Percentiles rank a stretch among this genome's conserved stretches.
Conservation (phyloP, 1,140 invertebrate species). For the Bombus confusus region DNA sequence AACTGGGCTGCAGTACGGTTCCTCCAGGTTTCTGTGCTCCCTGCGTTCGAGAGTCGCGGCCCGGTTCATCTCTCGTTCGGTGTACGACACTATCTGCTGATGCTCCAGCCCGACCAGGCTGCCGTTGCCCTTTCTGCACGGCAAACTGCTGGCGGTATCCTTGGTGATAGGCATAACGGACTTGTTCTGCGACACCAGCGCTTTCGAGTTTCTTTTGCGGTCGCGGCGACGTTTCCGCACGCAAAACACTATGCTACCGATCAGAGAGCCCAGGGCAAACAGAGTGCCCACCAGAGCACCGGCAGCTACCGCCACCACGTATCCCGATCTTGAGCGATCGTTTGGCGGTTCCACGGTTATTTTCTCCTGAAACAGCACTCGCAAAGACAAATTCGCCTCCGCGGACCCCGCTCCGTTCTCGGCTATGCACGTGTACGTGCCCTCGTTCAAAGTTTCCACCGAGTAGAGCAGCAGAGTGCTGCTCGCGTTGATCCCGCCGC, state of each 20-base stretch:
- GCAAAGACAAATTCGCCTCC: constrained; percentile 90
- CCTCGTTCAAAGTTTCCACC: constrained; percentile 83
- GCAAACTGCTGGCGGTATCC: constrained; percentile 50
- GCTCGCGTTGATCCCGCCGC: constrained; percentile 75
- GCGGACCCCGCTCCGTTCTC: constrained; percentile 91
- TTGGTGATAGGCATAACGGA: constrained; percentile 73
- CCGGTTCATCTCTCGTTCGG: constrained; percentile 70
- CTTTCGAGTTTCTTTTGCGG: constrained; percentile 72
- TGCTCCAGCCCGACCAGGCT: constrained; percentile 62
- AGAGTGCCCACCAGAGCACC: constrained; percentile 76
- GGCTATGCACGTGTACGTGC: constrained; percentile 90
- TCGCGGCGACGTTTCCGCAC: constrained; percentile 72
- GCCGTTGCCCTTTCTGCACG: constrained; percentile 64
- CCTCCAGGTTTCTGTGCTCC: constrained; percentile 56
- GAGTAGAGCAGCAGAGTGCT: constrained; percentile 73
- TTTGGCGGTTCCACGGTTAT: constrained; percentile 73
- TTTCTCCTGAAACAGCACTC: constrained; percentile 76
- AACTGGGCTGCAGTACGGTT: constrained; percentile 69
- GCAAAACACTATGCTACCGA: constrained; percentile 75
- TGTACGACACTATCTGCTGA: constrained; percentile 70
- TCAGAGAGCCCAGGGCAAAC: constrained; percentile 73
- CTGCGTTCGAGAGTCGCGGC: constrained; percentile 71
- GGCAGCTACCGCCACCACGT: constrained; percentile 74
- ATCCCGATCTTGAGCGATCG: constrained; percentile 71
- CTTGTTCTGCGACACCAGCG: constrained; percentile 73